Conservation (phyloP, 2,888 invertebrate species). For the Rugalucina vietnamica region DNA sequence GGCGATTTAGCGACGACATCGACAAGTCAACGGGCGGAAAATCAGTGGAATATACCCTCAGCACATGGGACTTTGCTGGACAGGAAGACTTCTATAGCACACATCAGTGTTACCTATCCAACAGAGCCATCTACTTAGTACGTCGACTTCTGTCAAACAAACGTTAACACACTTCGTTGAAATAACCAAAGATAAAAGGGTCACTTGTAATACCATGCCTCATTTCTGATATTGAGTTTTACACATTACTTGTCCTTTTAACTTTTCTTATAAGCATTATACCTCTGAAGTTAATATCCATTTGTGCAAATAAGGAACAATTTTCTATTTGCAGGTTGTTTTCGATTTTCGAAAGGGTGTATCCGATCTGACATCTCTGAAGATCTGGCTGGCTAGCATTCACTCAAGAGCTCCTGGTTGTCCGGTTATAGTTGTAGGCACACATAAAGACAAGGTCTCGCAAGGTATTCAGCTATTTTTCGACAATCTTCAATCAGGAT, state of each 20-base stretch:
- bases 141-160: too few relatives aligned
- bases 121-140: slow-evolving; percentile 81
- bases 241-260: too few relatives aligned
- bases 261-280: too few relatives aligned
- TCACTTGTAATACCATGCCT: too few relatives aligned
- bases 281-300: too few relatives aligned
- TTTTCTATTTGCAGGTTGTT: slow-evolving; percentile 79
- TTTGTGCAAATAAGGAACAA: too few relatives aligned
- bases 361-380: slow-evolving; percentile 75
- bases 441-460: slow-evolving; percentile 77
- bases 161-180: too few relatives aligned
- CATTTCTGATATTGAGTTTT: too few relatives aligned
- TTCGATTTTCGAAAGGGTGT: slow-evolving; percentile 74
- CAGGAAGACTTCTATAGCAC: slow-evolving; percentile 82
- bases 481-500: too few relatives aligned
- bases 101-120: slow-evolving; percentile 81
- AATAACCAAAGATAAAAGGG: too few relatives aligned
- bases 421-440: slow-evolving; percentile 81
- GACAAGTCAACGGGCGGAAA: slow-evolving; percentile 33
- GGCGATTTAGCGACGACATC: slow-evolving; percentile 47
- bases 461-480: slow-evolving; percentile 55
- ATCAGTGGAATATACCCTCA: slow-evolving; percentile 75
- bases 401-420: slow-evolving; percentile 80
- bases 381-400: slow-evolving; percentile 81
- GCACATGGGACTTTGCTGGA: slow-evolving; percentile 82